phyloP scores from a whole-genome alignment of 1,140 invertebrate species.

The Formica selysi region DNA sequence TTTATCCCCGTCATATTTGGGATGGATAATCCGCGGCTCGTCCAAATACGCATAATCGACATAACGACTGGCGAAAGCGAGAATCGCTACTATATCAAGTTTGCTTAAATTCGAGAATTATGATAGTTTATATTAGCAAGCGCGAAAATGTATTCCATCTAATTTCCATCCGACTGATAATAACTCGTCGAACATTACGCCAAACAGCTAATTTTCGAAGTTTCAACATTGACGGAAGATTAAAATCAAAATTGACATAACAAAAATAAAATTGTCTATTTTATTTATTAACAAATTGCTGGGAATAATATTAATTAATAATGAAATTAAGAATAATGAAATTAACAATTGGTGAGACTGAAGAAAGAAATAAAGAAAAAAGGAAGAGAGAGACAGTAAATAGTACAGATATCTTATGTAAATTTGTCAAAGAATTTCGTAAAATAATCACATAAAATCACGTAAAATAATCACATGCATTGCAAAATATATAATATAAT shows the following conservation, averaged over 20 bases:
- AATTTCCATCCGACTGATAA: slow-evolving; percentile 29
- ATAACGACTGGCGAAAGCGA: slow-evolving; percentile 31
- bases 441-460: neutral
- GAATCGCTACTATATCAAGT: slow-evolving; percentile 8
- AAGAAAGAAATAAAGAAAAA: neutral
- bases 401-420: neutral
- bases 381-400: neutral
- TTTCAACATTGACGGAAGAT: neutral
- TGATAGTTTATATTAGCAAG: slow-evolving; percentile 34
- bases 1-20: slow-evolving; percentile 31
- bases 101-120: slow-evolving; percentile 34
- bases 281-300: neutral
- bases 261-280: neutral
- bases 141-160: neutral
- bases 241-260: neutral
- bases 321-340: neutral
- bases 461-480: neutral
- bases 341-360: neutral
- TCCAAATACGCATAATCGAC: slow-evolving; percentile 62
- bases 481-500: neutral
- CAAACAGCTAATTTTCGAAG: neutral
- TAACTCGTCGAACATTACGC: neutral
- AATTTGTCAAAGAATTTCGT: neutral
- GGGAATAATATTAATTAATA: neutral
- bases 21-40: slow-evolving; percentile 57